Evolutionary conservation across 2,888 invertebrate genomes (phyloP).

Genomic region (Lasioglossum calceatum): DNA sequence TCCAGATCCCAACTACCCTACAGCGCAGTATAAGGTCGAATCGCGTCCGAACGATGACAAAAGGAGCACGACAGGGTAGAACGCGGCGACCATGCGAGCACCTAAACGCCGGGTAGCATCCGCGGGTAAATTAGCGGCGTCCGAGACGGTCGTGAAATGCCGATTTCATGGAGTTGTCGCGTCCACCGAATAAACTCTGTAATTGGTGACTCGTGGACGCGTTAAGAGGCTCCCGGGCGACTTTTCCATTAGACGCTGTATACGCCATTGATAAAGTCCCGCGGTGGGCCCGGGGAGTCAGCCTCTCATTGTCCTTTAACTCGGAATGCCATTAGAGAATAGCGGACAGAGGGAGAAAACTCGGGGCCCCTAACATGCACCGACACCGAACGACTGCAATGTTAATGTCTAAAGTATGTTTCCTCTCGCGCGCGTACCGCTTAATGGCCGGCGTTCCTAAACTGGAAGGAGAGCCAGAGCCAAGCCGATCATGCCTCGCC

Average conservation of each 20-base stretch:
- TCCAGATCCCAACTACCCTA: not conserved
- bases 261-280: conserved; percentile 60
- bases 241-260: conserved; percentile 35
- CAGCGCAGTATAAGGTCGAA: not conserved
- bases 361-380: conserved; percentile 42
- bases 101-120: not conserved
- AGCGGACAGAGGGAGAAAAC: conserved; percentile 17
- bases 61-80: not conserved
- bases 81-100: not conserved
- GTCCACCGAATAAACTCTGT: conserved; percentile 74
- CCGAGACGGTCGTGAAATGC: conserved; percentile 68
- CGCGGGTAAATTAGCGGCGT: conserved; percentile 47
- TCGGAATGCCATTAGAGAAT: conserved; percentile 56
- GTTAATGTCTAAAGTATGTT: conserved; percentile 75
- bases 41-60: not conserved
- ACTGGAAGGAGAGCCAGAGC: conserved; percentile 51
- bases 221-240: conserved; percentile 42
- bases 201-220: conserved; percentile 69
- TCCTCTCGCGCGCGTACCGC: conserved; percentile 63
- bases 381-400: conserved; percentile 62
- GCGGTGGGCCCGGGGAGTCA: not conserved
- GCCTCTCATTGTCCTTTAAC: conserved; percentile 59
- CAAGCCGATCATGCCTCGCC: conserved; percentile 24
- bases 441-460: conserved; percentile 69
- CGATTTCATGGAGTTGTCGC: conserved; percentile 75